Conservation (phyloP, 2,113 vertebrate genomes). For the Sceloporus tristichus region DNA sequence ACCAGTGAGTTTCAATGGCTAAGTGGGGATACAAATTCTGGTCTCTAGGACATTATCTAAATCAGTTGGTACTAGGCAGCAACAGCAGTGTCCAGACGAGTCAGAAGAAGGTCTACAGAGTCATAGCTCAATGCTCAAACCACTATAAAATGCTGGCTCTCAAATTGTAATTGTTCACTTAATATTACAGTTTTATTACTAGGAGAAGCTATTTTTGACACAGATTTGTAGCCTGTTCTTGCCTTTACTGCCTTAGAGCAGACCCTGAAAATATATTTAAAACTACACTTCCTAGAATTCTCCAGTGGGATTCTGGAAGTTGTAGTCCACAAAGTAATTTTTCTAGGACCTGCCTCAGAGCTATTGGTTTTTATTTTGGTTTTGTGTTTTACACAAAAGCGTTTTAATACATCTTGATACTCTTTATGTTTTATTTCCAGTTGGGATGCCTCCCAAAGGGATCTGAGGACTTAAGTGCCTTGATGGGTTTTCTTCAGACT, state of each 20-base stretch:
- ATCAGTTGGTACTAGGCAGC: too few species aligned
- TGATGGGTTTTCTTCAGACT: background rate
- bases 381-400: background rate
- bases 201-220: background rate
- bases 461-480: background rate
- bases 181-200: background rate
- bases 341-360: background rate
- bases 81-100: too few species aligned
- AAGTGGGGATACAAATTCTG: too few species aligned
- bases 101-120: too few species aligned
- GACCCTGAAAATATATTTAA: too few species aligned
- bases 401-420: background rate
- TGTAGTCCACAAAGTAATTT: background rate
- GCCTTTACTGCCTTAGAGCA: background rate
- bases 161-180: background rate
- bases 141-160: background rate
- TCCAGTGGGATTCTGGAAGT: background rate
- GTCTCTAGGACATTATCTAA: too few species aligned
- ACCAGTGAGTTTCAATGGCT: too few species aligned
- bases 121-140: background rate
- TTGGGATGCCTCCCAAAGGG: background rate
- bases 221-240: background rate
- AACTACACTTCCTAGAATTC: background rate
- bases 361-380: background rate
- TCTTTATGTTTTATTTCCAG: conserved; percentile 52